Evolutionary conservation across 2,888 invertebrate species (phyloP).

Genomic region (Coleophora deauratella): DNA sequence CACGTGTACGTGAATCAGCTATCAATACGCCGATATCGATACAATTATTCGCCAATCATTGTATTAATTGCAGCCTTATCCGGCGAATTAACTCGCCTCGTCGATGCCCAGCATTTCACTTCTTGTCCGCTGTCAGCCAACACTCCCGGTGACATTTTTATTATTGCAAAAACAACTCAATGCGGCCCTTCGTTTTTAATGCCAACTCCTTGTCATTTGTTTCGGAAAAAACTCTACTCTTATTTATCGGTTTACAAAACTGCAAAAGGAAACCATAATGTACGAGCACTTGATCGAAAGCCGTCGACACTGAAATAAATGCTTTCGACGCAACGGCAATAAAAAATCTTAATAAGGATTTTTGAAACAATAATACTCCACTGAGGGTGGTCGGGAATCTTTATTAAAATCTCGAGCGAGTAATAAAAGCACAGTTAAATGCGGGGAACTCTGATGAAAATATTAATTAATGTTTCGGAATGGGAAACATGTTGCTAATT

Average conservation of each 20-base stretch:
- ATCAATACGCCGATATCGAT: slow-evolving; percentile 43
- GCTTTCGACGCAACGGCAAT: slow-evolving; percentile 40
- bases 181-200: slow-evolving; percentile 27
- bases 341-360: slow-evolving; percentile 59
- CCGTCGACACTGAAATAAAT: slow-evolving; percentile 44
- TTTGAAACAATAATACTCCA: slow-evolving; percentile 59
- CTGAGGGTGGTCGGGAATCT: slow-evolving; percentile 69
- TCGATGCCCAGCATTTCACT: slow-evolving; percentile 25
- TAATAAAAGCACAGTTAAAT: slow-evolving; percentile 72
- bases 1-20: slow-evolving; percentile 51
- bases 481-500: slow-evolving; percentile 73
- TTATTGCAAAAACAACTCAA: slow-evolving; percentile 39
- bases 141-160: slow-evolving; percentile 38
- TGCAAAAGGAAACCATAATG: slow-evolving; percentile 29
- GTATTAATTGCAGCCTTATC: slow-evolving; percentile 59
- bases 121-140: slow-evolving; percentile 34
- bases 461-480: slow-evolving; percentile 73
- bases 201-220: slow-evolving; percentile 28
- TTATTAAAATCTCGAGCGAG: slow-evolving; percentile 71
- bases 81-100: slow-evolving; percentile 39
- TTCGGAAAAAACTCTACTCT: slow-evolving; percentile 19
- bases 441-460: slow-evolving; percentile 70
- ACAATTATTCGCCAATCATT: slow-evolving; percentile 51
- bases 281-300: slow-evolving; percentile 31
- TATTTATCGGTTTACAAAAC: slow-evolving; percentile 25